Conservation (phyloP, 2,113 vertebrate genomes). For the Blennius ocellaris region DNA sequence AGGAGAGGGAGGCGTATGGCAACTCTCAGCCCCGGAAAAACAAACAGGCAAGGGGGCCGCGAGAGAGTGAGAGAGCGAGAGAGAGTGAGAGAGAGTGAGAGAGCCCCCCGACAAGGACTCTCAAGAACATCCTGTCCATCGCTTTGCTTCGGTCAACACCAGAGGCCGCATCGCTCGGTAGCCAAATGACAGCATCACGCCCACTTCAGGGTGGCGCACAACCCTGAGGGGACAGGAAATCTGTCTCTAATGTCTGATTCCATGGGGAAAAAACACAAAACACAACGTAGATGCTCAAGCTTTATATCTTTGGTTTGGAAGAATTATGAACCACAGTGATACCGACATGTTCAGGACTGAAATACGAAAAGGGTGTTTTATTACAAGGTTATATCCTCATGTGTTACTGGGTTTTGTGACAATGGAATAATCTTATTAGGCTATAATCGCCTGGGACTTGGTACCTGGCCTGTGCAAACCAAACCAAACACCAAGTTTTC, state of each 20-base stretch:
- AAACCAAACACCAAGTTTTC: too few species aligned
- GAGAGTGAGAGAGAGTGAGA: not conserved
- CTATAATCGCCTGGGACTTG: too few species aligned
- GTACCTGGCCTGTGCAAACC: too few species aligned
- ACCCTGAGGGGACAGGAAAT: constrained; percentile 3
- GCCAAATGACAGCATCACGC: constrained; percentile 52
- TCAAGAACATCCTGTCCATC: constrained; percentile 72
- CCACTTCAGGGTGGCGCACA: not conserved
- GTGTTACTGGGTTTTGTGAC: too few species aligned
- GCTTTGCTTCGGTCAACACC: constrained; percentile 69
- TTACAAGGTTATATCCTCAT: too few species aligned
- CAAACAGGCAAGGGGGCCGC: constrained; percentile 67
- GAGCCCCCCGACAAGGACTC: constrained; percentile 1
- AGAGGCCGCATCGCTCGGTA: constrained; percentile 27
- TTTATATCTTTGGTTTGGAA: too few species aligned
- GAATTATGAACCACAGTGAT: too few species aligned
- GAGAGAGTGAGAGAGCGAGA: too few species aligned
- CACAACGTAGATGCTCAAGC: too few species aligned
- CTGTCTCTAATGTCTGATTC: constrained; percentile 7
- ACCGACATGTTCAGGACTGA: too few species aligned
- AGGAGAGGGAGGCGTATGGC: constrained; percentile 8
- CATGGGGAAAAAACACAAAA: constrained; percentile 8
- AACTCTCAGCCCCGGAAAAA: constrained; percentile 72
- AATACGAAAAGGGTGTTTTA: too few species aligned
- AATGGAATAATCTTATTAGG: too few species aligned